Conservation (phyloP, 2,888 invertebrate species). For the Sylvicola fuscatus region DNA sequence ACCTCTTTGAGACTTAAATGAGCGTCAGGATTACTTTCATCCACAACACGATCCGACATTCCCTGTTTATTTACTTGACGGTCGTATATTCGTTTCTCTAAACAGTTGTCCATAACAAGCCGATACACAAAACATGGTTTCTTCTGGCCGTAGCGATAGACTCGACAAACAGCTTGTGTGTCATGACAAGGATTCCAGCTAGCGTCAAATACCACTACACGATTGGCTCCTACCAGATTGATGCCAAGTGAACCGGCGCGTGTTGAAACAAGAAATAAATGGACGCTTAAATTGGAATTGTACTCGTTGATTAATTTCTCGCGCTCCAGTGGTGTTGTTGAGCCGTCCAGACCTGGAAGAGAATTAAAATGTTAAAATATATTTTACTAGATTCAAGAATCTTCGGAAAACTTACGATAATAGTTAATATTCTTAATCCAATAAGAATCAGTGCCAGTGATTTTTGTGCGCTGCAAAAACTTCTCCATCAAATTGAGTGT, state of each 20-base stretch:
- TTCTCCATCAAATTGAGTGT: constrained; percentile 91
- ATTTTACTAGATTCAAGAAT: constrained; percentile 3
- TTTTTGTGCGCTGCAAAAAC: constrained; percentile 45
- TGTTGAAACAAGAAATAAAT: constrained; percentile 89
- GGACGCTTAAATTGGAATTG: constrained; percentile 68
- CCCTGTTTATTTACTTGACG: constrained; percentile 96
- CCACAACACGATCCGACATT: constrained; percentile 94
- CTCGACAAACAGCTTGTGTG: constrained; percentile 91
- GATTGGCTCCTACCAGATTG: constrained; percentile 91
- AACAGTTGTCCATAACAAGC: constrained; percentile 88
- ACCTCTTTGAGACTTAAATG: constrained; percentile 77
- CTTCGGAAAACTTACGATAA: constrained; percentile 54
- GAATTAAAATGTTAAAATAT: background rate
- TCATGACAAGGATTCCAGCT: constrained; percentile 99
- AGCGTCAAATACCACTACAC: constrained; percentile 94
- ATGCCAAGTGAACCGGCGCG: constrained; percentile 93
- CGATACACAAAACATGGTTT: constrained; percentile 92
- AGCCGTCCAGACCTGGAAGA: constrained; percentile 71
- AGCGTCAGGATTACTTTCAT: constrained; percentile 94
- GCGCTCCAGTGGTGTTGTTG: constrained; percentile 81
- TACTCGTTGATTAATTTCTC: constrained; percentile 94
- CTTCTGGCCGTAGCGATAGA: constrained; percentile 84
- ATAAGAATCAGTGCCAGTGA: constrained; percentile 44
- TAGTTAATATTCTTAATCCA: constrained; percentile 82
- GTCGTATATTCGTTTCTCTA: constrained; percentile 97